Evolutionary conservation across 2,113 vertebrate species (phyloP), one percentile per base, ranked within the genome.

Genomic region (Merops nubicus): DNA sequence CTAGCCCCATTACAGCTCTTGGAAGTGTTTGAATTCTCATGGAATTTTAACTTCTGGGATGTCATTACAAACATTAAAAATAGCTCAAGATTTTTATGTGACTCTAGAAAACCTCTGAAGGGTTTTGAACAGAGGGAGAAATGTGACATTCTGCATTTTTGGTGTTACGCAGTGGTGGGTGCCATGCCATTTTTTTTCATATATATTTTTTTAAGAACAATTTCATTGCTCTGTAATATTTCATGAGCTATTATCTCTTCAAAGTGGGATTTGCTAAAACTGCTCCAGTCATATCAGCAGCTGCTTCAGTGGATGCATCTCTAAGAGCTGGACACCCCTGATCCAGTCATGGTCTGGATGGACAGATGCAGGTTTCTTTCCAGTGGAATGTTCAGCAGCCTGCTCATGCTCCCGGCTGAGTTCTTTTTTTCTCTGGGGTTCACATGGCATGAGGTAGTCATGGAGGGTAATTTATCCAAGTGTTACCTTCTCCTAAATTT

Each of bases 291-390:
- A 11, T 78, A 85, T 79, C 34, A 82, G 25, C 47, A 75, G 22
- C 36, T 64, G 0, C 23, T 56, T 88, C 15, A 57, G 22, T 48
- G 21, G 5, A 7, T 53, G 22, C 31, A 12, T 25, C 28, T 79
- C 62, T 43, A 33, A 84, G 60, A 34, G 28, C 76, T 69, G 53
- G 25, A 38, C 51, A 57, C 11, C 3, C 8, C 31, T 23, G 5
- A 20, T 51, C 10, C 31, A n/a, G 48, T 68, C 12, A 2, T 0
- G 2, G 1, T 47, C 36, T 40, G n/a, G 6, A 11, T 56, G 12
- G 20, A 17, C 12, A 53, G 33, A 34, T 43, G 47, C 5, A 47
- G 10, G 2, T 91, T 64, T 68, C 53, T 8, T 84, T 68, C 40
- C 36, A 38, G 22, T 50, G 14, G 29, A 76, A 15, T 5, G 1